These are phyloP conservation scores for Zaprionus inermis DNA, from an alignment of 1,140 invertebrate species.

Conservation along the genomic window DNA sequence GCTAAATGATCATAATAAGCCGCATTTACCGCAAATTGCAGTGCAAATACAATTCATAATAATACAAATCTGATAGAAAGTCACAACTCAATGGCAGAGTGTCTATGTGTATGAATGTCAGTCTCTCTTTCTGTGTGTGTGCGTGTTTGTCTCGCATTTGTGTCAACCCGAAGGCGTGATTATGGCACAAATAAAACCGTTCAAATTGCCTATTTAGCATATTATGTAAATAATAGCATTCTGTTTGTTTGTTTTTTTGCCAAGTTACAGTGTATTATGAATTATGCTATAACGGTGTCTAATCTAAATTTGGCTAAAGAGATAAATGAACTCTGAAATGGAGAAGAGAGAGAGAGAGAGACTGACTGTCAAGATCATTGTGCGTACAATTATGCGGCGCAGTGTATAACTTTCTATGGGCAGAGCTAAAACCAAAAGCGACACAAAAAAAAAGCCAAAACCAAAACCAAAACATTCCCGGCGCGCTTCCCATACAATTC, in stretches of 20 bases:
- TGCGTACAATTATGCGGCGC: constrained; percentile 22
- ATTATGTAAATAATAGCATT: constrained; percentile 30
- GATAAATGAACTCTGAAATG: constrained; percentile 7
- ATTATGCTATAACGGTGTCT: constrained; percentile 31
- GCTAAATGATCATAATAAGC: constrained; percentile 31
- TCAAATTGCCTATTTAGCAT: constrained; percentile 26
- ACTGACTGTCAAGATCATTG: background rate
- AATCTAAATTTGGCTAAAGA: constrained; percentile 23
- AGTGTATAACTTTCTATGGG: constrained; percentile 43
- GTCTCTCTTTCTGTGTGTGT: background rate
- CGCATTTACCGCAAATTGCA: constrained; percentile 27
- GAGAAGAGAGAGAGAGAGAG: background rate
- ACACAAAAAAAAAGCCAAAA: constrained; percentile 1
- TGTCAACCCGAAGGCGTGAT: background rate
- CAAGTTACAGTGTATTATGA: constrained; percentile 1
- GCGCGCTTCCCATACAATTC: constrained; percentile 21
- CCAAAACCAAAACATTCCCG: constrained; percentile 3
- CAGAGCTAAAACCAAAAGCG: constrained; percentile 16
- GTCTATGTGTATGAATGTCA: background rate
- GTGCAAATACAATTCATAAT: constrained; percentile 16
- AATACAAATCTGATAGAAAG: constrained; percentile 25
- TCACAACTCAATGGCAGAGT: constrained; percentile 3
- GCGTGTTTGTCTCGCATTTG: constrained; percentile 11
- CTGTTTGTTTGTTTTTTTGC: constrained; percentile 8
- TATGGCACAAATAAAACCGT: constrained; percentile 22